Evolutionary conservation across 2,888 invertebrate genomes (phyloP), one percentile per base, ranked within the genome.

Genomic region (Drosophila niveifrons): DNA sequence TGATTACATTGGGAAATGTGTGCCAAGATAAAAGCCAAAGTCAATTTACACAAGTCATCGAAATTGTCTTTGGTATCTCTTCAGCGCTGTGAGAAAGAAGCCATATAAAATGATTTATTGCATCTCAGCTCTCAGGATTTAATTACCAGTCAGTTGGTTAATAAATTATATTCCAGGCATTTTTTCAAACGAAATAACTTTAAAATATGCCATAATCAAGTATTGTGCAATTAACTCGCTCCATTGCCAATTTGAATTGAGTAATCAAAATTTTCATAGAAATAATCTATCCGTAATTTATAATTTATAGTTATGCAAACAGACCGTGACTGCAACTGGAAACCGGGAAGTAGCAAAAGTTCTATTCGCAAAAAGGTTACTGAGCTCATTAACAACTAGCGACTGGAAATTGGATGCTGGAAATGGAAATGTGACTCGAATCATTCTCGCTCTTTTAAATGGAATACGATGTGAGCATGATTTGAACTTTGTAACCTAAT

Each of bases 21-120:
- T 68, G 82, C 65, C 70, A 61, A 61, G 57, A 68, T 77, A 78
- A 77, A 78, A 77, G 74, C 56, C 48, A 66, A 62, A 71, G 61
- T 72, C 62, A 82, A 86, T 82, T 81, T 84, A 72, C 75, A 64
- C 81, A 86, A 71, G 62, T 58, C 86, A 63, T 71, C 47, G 31
- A 36, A 71, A 72, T 65, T 63, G 47, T 58, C 58, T 67, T 43
- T 41, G 65, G 23, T 63, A 50, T 58, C 69, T 36, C 41, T 18
- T 46, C 28, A 71, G 10, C 31, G 46, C 58, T 48, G 51, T 50
- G 59, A 23, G 23, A 23, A 23, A 23, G 23, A 71, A 71, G 76
- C 66, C 66, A 65, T 74, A 69, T 55, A 39, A 18, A 6, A 43
- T 70, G 47, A 70, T 44, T 64, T 53, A 66, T 11, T 43, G 15